Conservation (phyloP, 2,113 vertebrate genomes). For the Falco punctatus region DNA sequence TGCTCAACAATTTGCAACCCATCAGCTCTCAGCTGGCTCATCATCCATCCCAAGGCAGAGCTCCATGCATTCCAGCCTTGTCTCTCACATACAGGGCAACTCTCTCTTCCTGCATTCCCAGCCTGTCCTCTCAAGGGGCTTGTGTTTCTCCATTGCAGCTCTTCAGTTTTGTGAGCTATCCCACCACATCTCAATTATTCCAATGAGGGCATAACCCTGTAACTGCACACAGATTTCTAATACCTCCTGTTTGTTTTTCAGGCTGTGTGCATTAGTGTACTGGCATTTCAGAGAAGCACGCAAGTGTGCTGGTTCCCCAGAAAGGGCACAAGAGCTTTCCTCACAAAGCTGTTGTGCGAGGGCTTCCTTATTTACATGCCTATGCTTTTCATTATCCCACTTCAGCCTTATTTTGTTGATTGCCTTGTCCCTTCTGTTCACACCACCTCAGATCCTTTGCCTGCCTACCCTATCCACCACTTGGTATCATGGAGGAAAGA, state of each 20-base stretch:
- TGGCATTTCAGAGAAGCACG: background rate
- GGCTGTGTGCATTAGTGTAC: background rate
- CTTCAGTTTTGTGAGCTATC: background rate
- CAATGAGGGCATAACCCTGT: background rate
- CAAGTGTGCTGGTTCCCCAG: background rate
- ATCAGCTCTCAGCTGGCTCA: background rate
- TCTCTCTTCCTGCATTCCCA: background rate
- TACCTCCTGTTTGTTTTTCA: background rate
- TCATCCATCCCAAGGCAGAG: background rate
- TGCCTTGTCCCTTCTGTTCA: background rate
- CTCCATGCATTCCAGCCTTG: background rate
- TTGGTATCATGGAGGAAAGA: background rate
- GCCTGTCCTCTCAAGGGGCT: background rate
- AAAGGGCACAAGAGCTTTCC: background rate
- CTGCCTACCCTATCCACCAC: background rate
- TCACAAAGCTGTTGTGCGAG: background rate
- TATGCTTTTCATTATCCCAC: background rate
- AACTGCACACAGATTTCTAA: background rate
- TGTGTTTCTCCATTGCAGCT: background rate
- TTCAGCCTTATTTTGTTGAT: background rate
- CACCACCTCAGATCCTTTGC: background rate
- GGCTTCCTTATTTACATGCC: background rate
- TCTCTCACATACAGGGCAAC: background rate
- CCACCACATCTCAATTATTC: rapidly evolving
- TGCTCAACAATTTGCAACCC: background rate